Percentiles rank a stretch among this genome's conserved stretches.
phyloP scores from a whole-genome alignment of 2,113 vertebrate species.

The Ochotona princeps region DNA sequence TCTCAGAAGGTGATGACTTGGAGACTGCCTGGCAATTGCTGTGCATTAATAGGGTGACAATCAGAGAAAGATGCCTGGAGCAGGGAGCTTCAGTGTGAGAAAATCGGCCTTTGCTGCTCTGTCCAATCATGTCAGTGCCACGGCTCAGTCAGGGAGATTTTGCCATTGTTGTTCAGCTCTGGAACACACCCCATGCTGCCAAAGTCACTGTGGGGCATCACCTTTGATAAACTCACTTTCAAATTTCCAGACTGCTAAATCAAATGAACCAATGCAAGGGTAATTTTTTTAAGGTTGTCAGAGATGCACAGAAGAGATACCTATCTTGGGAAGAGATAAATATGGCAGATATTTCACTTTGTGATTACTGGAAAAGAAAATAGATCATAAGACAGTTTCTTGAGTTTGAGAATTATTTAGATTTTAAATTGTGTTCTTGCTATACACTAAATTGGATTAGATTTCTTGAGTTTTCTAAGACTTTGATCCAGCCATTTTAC shows the following conservation, averaged over 20 bases:
- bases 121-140: conserved; percentile 44
- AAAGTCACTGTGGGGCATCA: conserved; percentile 49
- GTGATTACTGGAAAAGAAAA: conserved; percentile 50
- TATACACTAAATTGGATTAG: conserved; percentile 60
- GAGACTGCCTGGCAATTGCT: conserved; percentile 60
- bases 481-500: conserved; percentile 68
- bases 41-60: conserved; percentile 59
- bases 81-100: conserved; percentile 35
- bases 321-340: conserved; percentile 59
- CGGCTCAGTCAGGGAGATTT: conserved; percentile 33
- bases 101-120: conserved; percentile 59
- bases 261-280: conserved; percentile 42
- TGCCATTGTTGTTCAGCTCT: conserved; percentile 27
- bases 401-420: conserved; percentile 63
- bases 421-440: conserved; percentile 61
- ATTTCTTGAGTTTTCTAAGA: conserved; percentile 60
- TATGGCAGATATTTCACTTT: conserved; percentile 39
- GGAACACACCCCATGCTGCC: conserved; percentile 25
- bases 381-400: conserved; percentile 55
- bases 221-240: conserved; percentile 71
- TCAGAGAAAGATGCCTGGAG: conserved; percentile 58
- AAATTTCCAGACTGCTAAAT: conserved; percentile 70
- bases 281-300: conserved; percentile 57
- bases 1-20: conserved; percentile 63
- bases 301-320: conserved; percentile 44